Percentiles rank a stretch among this genome's conserved stretches.
phyloP scores from a whole-genome alignment of 2,888 invertebrate species.

The Kuschelorhynchus macadamiae region DNA sequence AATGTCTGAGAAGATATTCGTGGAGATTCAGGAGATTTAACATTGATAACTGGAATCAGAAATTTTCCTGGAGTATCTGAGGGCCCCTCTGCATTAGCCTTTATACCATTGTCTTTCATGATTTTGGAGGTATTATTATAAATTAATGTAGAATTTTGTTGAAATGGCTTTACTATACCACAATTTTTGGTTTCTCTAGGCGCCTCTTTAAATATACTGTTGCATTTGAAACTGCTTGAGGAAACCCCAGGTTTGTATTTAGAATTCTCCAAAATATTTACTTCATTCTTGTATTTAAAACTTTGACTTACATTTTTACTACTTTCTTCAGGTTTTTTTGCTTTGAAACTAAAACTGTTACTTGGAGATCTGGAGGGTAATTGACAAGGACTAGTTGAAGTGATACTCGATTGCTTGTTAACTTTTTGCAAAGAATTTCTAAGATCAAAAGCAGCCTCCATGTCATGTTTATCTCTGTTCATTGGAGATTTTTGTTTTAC shows the following conservation, averaged over 20 bases:
- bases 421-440: slow-evolving; percentile 73
- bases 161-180: slow-evolving; percentile 58
- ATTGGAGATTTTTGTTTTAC: slow-evolving; percentile 71
- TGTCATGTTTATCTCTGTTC: slow-evolving; percentile 73
- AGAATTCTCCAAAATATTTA: slow-evolving; percentile 29
- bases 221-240: slow-evolving; percentile 49
- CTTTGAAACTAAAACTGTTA: slow-evolving; percentile 36
- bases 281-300: slow-evolving; percentile 51
- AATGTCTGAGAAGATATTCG: slow-evolving; percentile 64
- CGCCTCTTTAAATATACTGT: slow-evolving; percentile 39
- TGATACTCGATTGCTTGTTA: slow-evolving; percentile 38
- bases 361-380: slow-evolving; percentile 29
- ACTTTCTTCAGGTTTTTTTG: slow-evolving; percentile 23
- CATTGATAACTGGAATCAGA: slow-evolving; percentile 65
- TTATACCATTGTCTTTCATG: slow-evolving; percentile 52
- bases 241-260: slow-evolving; percentile 52
- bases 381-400: slow-evolving; percentile 10
- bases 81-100: slow-evolving; percentile 65
- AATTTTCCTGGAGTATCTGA: slow-evolving; percentile 68
- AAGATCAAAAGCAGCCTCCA: slow-evolving; percentile 70
- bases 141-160: slow-evolving; percentile 48
- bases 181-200: slow-evolving; percentile 52
- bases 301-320: slow-evolving; percentile 33
- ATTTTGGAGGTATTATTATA: slow-evolving; percentile 50
- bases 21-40: slow-evolving; percentile 54